Evolutionary conservation across 2,797 vertebrate species (phyloP).

Genomic region (Eulemur rubriventer): DNA sequence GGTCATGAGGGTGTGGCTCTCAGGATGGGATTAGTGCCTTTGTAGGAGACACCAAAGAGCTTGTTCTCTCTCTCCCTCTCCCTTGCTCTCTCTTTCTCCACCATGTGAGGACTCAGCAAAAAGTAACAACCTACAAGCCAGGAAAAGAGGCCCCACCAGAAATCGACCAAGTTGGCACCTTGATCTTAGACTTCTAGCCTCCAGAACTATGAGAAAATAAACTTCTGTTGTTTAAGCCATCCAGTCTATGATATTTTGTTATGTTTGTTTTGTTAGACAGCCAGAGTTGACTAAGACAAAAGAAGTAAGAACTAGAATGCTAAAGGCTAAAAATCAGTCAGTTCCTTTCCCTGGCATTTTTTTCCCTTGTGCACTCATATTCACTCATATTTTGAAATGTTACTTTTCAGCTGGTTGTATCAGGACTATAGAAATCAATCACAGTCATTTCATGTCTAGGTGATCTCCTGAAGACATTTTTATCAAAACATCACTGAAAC

Average conservation of each 20-base stretch:
- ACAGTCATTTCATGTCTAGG: background rate
- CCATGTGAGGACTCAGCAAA: background rate
- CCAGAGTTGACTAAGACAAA: background rate
- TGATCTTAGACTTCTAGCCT: background rate
- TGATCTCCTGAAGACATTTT: background rate
- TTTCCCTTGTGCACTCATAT: background rate
- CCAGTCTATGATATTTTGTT: background rate
- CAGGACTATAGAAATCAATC: background rate
- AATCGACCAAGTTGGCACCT: background rate
- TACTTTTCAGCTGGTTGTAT: background rate
- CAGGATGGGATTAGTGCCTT: background rate
- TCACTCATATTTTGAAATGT: background rate
- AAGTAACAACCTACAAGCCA: background rate
- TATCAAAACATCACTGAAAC: background rate
- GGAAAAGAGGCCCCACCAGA: background rate
- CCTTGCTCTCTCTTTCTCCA: accelerated
- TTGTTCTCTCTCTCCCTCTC: accelerated
- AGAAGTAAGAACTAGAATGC: background rate
- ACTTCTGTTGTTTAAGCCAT: background rate
- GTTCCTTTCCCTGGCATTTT: background rate
- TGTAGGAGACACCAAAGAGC: background rate
- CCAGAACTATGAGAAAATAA: background rate
- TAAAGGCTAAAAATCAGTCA: background rate
- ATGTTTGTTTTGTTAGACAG: background rate
- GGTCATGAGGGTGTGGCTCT: background rate